Conservation (phyloP, 2,113 vertebrate genomes). For the Gasterosteus aculeatus region DNA sequence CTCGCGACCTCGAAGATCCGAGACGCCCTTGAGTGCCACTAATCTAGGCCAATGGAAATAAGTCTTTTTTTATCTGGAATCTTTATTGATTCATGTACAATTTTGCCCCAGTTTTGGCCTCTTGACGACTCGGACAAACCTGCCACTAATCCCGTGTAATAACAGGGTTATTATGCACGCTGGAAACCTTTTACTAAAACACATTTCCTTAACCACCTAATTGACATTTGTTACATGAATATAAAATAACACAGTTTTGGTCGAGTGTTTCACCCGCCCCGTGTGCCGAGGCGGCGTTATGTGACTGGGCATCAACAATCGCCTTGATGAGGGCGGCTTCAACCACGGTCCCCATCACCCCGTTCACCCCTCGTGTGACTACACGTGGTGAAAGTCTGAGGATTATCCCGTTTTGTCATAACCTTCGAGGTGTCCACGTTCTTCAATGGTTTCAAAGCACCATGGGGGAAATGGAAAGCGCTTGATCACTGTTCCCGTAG, state of each 20-base stretch:
- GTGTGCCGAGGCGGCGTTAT: background rate
- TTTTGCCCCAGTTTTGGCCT: slow-evolving; percentile 26
- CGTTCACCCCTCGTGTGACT: background rate
- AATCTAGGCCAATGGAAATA: slow-evolving; percentile 37
- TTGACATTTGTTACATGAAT: background rate
- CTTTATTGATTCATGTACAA: slow-evolving; percentile 62
- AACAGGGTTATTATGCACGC: background rate
- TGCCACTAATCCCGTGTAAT: slow-evolving; percentile 38
- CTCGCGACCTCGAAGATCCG: slow-evolving; percentile 48
- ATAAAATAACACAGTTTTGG: background rate
- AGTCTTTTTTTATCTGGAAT: slow-evolving; percentile 38
- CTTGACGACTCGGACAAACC: slow-evolving; percentile 41
- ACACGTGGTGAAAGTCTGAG: background rate
- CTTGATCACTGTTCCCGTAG: no score
- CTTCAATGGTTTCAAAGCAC: background rate
- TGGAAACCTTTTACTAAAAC: background rate
- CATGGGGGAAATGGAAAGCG: background rate
- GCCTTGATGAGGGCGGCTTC: no score
- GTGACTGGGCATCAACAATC: background rate
- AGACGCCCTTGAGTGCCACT: slow-evolving; percentile 44
- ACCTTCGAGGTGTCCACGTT: background rate
- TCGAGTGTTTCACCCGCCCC: background rate
- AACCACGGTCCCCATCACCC: background rate
- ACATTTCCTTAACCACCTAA: background rate
- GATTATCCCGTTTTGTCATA: background rate